Percentiles rank a stretch among this genome's conserved stretches.
Conservation (phyloP, 2,888 invertebrate genomes). For the Oeneis ivallda region DNA sequence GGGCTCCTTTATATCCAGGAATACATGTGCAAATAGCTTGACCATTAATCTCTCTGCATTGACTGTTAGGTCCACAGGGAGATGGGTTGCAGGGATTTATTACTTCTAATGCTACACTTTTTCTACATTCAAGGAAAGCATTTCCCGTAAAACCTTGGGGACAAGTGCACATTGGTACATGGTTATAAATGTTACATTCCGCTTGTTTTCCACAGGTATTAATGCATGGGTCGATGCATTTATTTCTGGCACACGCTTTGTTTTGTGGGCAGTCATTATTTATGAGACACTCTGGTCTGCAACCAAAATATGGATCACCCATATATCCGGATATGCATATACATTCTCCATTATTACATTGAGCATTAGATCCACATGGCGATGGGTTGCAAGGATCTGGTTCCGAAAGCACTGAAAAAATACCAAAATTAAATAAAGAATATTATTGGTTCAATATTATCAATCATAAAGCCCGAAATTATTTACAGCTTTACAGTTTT, state of each 20-base stretch:
- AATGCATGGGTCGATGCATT: conserved; percentile 89
- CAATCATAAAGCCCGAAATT: background rate
- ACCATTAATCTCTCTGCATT: conserved; percentile 85
- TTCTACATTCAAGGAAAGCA: conserved; percentile 85
- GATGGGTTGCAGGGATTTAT: conserved; percentile 85
- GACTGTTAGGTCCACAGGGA: conserved; percentile 87
- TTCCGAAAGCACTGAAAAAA: conserved; percentile 52
- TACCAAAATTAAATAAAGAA: background rate
- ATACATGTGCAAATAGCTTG: conserved; percentile 87
- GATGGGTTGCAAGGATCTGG: conserved; percentile 84
- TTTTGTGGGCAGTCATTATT: conserved; percentile 87
- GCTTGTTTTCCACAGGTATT: conserved; percentile 89
- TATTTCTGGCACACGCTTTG: conserved; percentile 86
- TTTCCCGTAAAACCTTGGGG: conserved; percentile 84
- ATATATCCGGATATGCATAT: conserved; percentile 87
- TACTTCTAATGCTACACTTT: conserved; percentile 57
- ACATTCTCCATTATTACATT: conserved; percentile 86
- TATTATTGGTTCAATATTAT: background rate
- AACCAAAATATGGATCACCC: conserved; percentile 89
- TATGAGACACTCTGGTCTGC: conserved; percentile 90
- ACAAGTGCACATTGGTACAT: conserved; percentile 83
- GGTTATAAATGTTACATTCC: conserved; percentile 85
- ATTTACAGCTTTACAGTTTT: background rate
- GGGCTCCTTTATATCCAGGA: conserved; percentile 85
- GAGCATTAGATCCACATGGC: conserved; percentile 87